Evolutionary conservation across 2,797 vertebrate species (phyloP).

Genomic region (Pterois miles): DNA sequence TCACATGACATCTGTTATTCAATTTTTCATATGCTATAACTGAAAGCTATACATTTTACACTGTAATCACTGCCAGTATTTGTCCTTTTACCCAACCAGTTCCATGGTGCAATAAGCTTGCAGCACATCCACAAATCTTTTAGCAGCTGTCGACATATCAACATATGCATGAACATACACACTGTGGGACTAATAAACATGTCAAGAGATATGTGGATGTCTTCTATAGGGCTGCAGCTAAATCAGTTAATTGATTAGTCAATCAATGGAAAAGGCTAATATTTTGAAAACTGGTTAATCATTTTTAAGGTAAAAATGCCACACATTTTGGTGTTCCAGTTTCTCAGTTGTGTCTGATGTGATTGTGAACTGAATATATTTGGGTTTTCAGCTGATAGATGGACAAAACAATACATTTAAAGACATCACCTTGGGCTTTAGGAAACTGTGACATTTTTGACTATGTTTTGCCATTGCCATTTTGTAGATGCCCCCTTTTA

Average conservation of each 20-base stretch:
- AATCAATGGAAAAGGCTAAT: background rate
- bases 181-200: background rate
- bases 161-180: background rate
- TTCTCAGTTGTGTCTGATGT: background rate
- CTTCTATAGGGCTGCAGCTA: background rate
- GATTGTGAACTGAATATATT: background rate
- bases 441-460: background rate
- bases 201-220: background rate
- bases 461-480: too few relatives aligned
- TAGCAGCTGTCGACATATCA: conserved; percentile 12
- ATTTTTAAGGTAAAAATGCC: background rate
- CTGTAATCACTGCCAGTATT: conserved; percentile 21
- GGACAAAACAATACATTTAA: background rate
- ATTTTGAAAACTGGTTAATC: background rate
- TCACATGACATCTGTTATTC: conserved; percentile 23
- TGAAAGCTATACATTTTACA: conserved; percentile 6
- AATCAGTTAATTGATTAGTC: background rate
- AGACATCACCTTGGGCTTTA: background rate
- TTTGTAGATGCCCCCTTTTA: background rate
- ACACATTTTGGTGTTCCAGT: background rate
- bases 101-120: background rate
- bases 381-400: too few relatives aligned
- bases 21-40: background rate
- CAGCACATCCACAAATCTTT: background rate
- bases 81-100: background rate